These are phyloP conservation scores for Sinocyclocheilus anshuiensis DNA, from an alignment of 2,113 vertebrate species.

Conservation along the genomic window DNA sequence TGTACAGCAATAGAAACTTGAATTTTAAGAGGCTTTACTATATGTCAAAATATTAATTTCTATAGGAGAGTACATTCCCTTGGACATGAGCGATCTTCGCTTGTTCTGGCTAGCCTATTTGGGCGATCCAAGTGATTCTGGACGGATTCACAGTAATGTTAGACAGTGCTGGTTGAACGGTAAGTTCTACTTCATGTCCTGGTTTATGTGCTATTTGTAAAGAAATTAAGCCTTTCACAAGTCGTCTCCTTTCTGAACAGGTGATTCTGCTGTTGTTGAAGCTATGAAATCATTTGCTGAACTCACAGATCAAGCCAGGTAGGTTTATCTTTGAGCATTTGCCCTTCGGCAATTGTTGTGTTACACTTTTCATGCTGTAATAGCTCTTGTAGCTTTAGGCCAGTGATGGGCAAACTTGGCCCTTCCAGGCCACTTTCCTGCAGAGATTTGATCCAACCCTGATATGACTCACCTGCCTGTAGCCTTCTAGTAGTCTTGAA, in stretches of 20 bases:
- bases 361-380: neutral
- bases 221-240: neutral
- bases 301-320: slow-evolving; percentile 80
- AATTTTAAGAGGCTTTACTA: neutral
- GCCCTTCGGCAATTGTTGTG: neutral
- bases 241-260: slow-evolving; percentile 59
- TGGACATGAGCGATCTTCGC: slow-evolving; percentile 75
- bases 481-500: too few relatives aligned
- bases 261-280: slow-evolving; percentile 74
- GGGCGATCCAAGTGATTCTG: slow-evolving; percentile 82
- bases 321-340: slow-evolving; percentile 32
- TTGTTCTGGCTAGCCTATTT: slow-evolving; percentile 81
- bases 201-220: neutral
- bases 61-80: slow-evolving; percentile 72
- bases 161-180: slow-evolving; percentile 80
- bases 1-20: neutral
- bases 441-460: too few relatives aligned
- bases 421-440: too few relatives aligned
- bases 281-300: slow-evolving; percentile 80
- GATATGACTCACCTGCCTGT: too few relatives aligned
- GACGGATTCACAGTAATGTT: slow-evolving; percentile 81
- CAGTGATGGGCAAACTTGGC: too few relatives aligned
- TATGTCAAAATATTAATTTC: neutral
- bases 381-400: neutral
- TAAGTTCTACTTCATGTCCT: slow-evolving; percentile 39